These are phyloP conservation scores for Euzophera pinguis DNA, from an alignment of 2,888 invertebrate species.

Conservation along the genomic window DNA sequence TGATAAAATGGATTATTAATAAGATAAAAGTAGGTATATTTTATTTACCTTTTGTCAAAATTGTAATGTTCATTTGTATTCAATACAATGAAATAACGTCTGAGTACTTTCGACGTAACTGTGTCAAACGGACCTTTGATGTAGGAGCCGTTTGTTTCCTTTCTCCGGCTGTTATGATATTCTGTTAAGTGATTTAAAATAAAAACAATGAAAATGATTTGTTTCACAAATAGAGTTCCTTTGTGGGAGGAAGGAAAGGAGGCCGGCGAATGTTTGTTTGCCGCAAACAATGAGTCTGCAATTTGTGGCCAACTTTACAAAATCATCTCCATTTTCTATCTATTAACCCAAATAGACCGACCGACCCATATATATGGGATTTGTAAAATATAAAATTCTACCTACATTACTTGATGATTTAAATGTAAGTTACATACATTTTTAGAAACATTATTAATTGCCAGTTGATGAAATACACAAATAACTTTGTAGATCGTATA, in stretches of 20 bases:
- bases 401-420: no score
- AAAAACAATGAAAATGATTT: conserved; percentile 63
- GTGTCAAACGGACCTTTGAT: neutral
- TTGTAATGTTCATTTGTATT: no score
- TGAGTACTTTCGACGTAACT: neutral
- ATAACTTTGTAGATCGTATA: no score
- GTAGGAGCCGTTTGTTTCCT: conserved; percentile 10
- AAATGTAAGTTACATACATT: no score
- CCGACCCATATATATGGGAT: no score
- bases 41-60: no score
- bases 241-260: conserved; percentile 63
- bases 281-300: conserved; percentile 72
- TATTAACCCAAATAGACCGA: conserved; percentile 27
- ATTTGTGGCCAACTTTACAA: conserved; percentile 69
- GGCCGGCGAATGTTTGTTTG: conserved; percentile 67
- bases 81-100: neutral
- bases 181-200: conserved; percentile 42
- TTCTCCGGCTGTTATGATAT: conserved; percentile 13
- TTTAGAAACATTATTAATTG: no score
- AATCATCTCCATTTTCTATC: conserved; percentile 43
- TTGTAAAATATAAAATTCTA: no score
- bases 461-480: no score
- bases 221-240: conserved; percentile 64
- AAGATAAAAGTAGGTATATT: no score
- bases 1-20: no score